Percentiles rank a stretch among this genome's conserved stretches.
These are phyloP conservation scores for Rhabdophis nuchalis DNA, from an alignment of 2,797 vertebrate species.

Conservation along the genomic window DNA sequence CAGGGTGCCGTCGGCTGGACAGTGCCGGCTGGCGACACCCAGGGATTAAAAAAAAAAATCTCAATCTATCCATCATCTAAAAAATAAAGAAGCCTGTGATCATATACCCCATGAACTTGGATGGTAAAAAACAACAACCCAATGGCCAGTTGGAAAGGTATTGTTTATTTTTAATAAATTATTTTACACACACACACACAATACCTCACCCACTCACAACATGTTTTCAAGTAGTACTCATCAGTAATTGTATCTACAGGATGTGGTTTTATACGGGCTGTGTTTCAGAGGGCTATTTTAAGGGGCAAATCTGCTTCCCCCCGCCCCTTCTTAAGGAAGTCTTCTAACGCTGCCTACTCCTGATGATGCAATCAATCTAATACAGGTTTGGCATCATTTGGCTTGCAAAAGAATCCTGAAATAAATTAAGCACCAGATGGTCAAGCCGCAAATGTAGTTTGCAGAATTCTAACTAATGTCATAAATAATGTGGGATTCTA, in stretches of 20 bases:
- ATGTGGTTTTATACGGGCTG: background rate
- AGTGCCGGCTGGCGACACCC: too few relatives aligned
- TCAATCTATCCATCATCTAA: background rate
- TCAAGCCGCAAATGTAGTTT: background rate
- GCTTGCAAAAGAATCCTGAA: background rate
- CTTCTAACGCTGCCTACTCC: background rate
- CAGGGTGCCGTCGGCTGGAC: too few relatives aligned
- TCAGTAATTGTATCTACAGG: background rate
- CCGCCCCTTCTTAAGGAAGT: background rate
- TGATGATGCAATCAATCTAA: background rate
- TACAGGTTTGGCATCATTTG: background rate
- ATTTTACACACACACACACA: background rate
- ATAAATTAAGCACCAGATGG: slow-evolving; percentile 28
- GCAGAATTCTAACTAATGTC: background rate
- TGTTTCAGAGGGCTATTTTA: background rate
- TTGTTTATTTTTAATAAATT: background rate
- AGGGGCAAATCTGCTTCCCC: background rate
- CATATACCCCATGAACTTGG: background rate
- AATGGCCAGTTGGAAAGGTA: background rate
- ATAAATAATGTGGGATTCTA: background rate
- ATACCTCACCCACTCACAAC: background rate
- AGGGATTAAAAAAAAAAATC: too few relatives aligned
- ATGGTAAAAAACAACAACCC: background rate
- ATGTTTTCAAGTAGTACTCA: background rate
- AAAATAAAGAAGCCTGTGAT: background rate